Conservation (phyloP, 1,140 invertebrate genomes). For the Stenopsyche tienmushanensis region DNA sequence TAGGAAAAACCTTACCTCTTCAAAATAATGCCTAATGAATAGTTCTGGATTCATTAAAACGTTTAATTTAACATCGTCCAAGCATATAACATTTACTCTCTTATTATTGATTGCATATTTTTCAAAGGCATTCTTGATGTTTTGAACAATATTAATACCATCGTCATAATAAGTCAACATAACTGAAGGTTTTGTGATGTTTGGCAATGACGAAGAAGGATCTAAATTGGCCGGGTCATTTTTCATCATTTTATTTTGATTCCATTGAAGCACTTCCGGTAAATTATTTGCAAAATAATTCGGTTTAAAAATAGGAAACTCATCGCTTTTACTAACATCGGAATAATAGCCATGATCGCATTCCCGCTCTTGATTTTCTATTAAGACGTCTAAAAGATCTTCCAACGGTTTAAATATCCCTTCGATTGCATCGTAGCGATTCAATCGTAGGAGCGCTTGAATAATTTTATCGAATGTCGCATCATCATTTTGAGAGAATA, state of each 20-base stretch:
- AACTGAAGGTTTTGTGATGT: conserved; percentile 44
- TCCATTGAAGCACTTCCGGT: conserved; percentile 47
- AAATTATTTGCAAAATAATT: conserved; percentile 49
- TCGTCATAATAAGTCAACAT: conserved; percentile 54
- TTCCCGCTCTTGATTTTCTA: conserved; percentile 45
- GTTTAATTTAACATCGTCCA: conserved; percentile 49
- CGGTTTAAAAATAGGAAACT: no score
- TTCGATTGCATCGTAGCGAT: conserved; percentile 53
- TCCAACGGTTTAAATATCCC: conserved; percentile 48
- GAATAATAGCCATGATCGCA: conserved; percentile 53
- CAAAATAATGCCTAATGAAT: conserved; percentile 54
- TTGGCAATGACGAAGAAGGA: neutral
- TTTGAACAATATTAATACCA: conserved; percentile 49
- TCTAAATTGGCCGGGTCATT: neutral
- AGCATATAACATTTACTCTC: conserved; percentile 48
- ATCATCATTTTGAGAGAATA: conserved; percentile 52
- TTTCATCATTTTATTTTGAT: conserved; percentile 33
- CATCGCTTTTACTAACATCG: conserved; percentile 39
- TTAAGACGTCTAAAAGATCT: conserved; percentile 44
- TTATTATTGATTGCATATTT: conserved; percentile 45
- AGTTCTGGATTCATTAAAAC: conserved; percentile 54
- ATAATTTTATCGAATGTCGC: conserved; percentile 54
- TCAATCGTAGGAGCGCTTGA: conserved; percentile 49
- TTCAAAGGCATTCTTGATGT: conserved; percentile 49
- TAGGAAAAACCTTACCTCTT: conserved; percentile 49